Conservation (phyloP, 2,888 invertebrate genomes). For the Lycia hirtaria region DNA sequence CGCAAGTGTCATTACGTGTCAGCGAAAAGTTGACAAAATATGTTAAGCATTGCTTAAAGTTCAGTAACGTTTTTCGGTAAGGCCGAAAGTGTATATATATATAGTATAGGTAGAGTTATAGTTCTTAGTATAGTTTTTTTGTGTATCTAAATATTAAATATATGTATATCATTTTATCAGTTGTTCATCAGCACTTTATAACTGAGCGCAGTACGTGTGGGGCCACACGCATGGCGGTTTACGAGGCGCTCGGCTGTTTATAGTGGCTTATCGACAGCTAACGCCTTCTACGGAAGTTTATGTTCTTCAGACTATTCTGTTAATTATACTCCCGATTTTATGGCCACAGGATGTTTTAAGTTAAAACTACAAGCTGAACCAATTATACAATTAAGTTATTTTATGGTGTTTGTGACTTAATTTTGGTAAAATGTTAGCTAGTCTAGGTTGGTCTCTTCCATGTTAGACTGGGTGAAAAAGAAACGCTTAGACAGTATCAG, state of each 20-base stretch:
- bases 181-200: background rate
- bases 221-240: conserved; percentile 25
- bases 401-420: background rate
- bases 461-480: too few relatives aligned
- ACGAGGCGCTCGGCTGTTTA: conserved; percentile 9
- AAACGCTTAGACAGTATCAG: too few relatives aligned
- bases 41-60: too few relatives aligned
- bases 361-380: background rate
- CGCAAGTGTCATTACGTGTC: too few relatives aligned
- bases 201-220: background rate
- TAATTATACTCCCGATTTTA: conserved; percentile 19
- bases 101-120: too few relatives aligned
- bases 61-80: too few relatives aligned
- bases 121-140: too few relatives aligned
- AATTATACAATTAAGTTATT: background rate
- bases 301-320: conserved; percentile 11
- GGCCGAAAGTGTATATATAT: too few relatives aligned
- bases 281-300: conserved; percentile 22
- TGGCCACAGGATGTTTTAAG: conserved; percentile 11
- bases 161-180: background rate
- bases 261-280: conserved; percentile 18
- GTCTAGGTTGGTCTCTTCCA: too few relatives aligned
- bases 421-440: background rate
- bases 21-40: too few relatives aligned
- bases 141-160: too few relatives aligned